Conservation (phyloP, 2,113 vertebrate species). For the Odocoileus virginianus region DNA sequence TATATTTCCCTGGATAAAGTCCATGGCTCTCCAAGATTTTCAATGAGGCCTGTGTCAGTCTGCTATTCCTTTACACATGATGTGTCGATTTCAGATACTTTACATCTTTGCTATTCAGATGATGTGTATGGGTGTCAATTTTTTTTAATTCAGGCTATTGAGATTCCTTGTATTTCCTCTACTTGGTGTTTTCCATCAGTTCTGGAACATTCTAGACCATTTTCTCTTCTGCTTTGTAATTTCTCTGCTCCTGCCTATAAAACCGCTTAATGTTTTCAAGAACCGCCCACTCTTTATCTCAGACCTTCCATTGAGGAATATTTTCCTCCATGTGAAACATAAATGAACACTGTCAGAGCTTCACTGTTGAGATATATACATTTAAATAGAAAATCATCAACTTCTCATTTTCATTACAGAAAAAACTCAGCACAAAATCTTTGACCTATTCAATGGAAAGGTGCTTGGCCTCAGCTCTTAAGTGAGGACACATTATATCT, state of each 20-base stretch:
- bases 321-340: constrained; percentile 31
- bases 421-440: background rate
- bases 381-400: constrained; percentile 9
- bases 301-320: background rate
- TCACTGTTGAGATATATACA: background rate
- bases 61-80: background rate
- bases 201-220: background rate
- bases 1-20: constrained; percentile 3
- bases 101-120: background rate
- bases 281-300: background rate
- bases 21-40: background rate
- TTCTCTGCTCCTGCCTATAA: background rate
- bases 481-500: background rate
- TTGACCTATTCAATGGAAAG: constrained; percentile 11
- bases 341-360: constrained; percentile 19
- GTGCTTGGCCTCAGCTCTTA: background rate
- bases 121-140: background rate
- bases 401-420: background rate
- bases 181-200: background rate
- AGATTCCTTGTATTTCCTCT: background rate
- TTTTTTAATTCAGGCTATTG: background rate
- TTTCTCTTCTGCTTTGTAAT: background rate
- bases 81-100: background rate
- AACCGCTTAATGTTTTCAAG: background rate
- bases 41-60: background rate